These are phyloP conservation scores for Anguilla megastoma DNA, from an alignment of 2,797 vertebrate species.

Conservation along the genomic window DNA sequence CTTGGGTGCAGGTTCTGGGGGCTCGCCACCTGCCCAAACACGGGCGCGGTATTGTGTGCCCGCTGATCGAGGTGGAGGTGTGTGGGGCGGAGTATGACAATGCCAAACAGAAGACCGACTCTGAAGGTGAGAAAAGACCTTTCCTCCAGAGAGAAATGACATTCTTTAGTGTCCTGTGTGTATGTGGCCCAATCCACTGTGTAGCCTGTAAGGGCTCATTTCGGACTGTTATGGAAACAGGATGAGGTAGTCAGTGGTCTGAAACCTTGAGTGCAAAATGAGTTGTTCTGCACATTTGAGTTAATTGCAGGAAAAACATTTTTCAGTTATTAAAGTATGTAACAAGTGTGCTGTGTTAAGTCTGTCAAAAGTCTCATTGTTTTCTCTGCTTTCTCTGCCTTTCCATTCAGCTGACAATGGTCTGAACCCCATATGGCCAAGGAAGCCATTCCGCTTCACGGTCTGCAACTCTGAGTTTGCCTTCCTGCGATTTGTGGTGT, in stretches of 20 bases:
- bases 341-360: neutral
- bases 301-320: neutral
- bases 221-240: neutral
- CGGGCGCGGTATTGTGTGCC: conserved; percentile 92
- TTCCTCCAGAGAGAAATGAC: neutral
- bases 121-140: conserved; percentile 77
- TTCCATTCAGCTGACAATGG: conserved; percentile 86
- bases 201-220: neutral
- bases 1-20: conserved; percentile 81
- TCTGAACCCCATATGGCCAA: conserved; percentile 90
- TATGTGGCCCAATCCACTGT: neutral
- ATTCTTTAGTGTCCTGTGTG: neutral
- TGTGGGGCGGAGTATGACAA: conserved; percentile 94
- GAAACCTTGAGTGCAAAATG: neutral
- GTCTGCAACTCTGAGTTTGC: conserved; percentile 90
- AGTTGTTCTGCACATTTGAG: neutral
- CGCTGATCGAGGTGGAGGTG: conserved; percentile 94
- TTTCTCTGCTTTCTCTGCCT: neutral
- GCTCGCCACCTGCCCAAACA: conserved; percentile 96
- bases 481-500: conserved; percentile 94
- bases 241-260: neutral
- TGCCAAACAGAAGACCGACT: conserved; percentile 91
- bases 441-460: conserved; percentile 87
- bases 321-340: neutral
- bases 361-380: neutral